phyloP scores from a whole-genome alignment of 2,797 vertebrate genomes.

The Phyllotis vaccarum region DNA sequence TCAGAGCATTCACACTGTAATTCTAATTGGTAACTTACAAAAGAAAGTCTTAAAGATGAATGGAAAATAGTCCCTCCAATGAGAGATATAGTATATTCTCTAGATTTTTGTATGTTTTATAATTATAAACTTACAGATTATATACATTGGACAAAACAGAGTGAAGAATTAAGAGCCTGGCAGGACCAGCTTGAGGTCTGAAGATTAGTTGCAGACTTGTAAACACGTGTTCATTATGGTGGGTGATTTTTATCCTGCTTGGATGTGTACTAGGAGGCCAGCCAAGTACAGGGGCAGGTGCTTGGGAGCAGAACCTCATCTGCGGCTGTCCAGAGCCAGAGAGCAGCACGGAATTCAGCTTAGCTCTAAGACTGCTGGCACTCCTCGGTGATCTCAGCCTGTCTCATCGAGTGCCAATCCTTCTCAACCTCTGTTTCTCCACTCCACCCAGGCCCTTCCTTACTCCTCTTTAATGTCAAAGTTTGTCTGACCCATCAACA shows the following conservation, averaged over 20 bases:
- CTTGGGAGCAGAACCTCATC: neutral
- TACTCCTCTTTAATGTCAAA: neutral
- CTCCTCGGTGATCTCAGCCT: neutral
- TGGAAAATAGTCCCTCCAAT: conserved; percentile 44
- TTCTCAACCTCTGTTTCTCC: neutral
- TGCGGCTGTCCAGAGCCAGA: neutral
- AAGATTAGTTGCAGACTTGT: conserved; percentile 10
- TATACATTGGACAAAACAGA: neutral
- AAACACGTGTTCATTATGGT: neutral
- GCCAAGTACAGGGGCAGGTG: neutral
- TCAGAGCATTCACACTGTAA: neutral
- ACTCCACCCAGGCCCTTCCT: neutral
- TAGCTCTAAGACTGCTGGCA: neutral
- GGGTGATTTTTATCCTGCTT: neutral
- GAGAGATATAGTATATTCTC: neutral
- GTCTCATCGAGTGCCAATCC: neutral
- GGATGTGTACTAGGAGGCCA: neutral
- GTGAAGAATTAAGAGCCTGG: neutral
- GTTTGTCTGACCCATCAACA: neutral
- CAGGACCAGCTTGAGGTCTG: neutral
- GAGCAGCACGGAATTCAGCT: neutral
- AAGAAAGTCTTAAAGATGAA: conserved; percentile 13
- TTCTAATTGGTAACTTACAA: neutral
- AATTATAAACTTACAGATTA: neutral
- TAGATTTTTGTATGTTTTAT: neutral